phyloP scores from a whole-genome alignment of 2,888 invertebrate species.

The Bruchidius siliquastri region DNA sequence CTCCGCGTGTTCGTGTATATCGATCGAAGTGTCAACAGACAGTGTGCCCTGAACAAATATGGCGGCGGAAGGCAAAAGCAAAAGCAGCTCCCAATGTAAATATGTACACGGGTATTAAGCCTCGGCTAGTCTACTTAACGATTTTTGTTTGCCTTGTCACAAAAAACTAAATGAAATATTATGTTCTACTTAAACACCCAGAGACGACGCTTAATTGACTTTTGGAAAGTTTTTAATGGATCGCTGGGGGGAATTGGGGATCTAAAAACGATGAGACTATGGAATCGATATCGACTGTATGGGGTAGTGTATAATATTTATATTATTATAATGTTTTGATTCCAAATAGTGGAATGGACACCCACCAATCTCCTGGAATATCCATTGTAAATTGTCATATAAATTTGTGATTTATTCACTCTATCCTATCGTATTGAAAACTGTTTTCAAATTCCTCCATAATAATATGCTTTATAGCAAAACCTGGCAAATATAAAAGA shows the following conservation, averaged over 20 bases:
- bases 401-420: no score
- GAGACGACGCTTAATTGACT: slow-evolving; percentile 16
- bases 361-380: no score
- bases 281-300: not conserved
- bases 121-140: slow-evolving; percentile 33
- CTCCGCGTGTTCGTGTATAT: slow-evolving; percentile 30
- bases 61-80: slow-evolving; percentile 39
- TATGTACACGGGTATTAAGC: slow-evolving; percentile 44
- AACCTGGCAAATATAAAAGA: no score
- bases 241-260: not conserved
- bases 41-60: slow-evolving; percentile 33
- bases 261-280: not conserved
- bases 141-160: slow-evolving; percentile 33
- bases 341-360: no score
- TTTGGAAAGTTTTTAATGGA: slow-evolving; percentile 7
- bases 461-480: no score
- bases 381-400: no score
- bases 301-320: not conserved
- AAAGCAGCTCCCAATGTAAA: slow-evolving; percentile 32
- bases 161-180: slow-evolving; percentile 39
- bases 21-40: slow-evolving; percentile 37
- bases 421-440: no score
- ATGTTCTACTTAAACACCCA: slow-evolving; percentile 26
- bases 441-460: no score
- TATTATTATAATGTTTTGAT: not conserved